Conservation (phyloP, 2,888 invertebrate genomes). For the Dicyrtomina minuta region DNA sequence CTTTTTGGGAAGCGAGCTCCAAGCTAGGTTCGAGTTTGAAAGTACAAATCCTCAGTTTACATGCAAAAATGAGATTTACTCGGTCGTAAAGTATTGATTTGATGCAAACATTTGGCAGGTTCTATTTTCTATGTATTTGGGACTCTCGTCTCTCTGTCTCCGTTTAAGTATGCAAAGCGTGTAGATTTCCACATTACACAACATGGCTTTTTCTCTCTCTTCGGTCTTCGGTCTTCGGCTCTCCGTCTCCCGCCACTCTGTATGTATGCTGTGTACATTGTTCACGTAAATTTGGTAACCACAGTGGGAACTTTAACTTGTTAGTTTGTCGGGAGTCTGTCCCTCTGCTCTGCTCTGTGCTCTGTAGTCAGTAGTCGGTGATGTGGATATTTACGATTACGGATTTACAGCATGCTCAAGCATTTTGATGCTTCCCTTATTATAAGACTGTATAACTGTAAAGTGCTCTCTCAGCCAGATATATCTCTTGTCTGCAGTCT, state of each 20-base stretch:
- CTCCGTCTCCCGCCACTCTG: not conserved
- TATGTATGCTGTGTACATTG: not conserved
- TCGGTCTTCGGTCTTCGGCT: not conserved
- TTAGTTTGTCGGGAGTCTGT: not conserved
- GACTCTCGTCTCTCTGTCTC: not conserved
- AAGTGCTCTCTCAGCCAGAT: too few relatives aligned
- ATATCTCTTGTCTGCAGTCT: too few relatives aligned
- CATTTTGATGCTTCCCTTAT: too few relatives aligned
- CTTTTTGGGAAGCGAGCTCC: too few relatives aligned
- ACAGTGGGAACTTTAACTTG: not conserved
- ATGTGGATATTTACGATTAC: constrained; percentile 4
- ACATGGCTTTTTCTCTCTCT: not conserved
- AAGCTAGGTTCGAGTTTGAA: too few relatives aligned
- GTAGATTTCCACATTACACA: not conserved
- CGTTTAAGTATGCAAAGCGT: constrained; percentile 4
- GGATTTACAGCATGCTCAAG: not conserved
- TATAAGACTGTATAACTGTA: too few relatives aligned
- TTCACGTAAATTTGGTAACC: not conserved
- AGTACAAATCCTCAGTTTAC: constrained; percentile 2
- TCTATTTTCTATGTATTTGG: not conserved
- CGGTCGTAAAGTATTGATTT: constrained; percentile 15
- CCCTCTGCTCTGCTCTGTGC: too few relatives aligned
- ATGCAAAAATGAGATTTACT: constrained; percentile 23
- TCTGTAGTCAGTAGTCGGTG: too few relatives aligned
- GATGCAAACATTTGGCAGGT: constrained; percentile 5